Evolutionary conservation across 2,888 invertebrate genomes (phyloP).

Genomic region (Coelogynopora nodosa): DNA sequence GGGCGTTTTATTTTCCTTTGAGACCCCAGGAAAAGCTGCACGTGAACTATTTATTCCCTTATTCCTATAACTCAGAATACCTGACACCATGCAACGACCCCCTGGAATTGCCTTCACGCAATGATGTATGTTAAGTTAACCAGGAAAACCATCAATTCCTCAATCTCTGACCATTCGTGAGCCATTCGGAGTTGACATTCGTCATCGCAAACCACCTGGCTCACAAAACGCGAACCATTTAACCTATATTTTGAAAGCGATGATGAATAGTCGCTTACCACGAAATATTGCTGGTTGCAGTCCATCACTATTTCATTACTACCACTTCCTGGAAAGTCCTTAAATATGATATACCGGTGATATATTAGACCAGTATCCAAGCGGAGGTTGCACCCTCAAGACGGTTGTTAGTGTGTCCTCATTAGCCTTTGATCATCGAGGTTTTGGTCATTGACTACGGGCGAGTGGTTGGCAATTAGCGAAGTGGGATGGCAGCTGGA

Average conservation of each 20-base stretch:
- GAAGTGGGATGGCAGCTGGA: not conserved
- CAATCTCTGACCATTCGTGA: not conserved
- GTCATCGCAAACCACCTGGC: not conserved
- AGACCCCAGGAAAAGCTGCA: no score
- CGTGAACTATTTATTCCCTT: no score
- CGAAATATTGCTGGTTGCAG: not conserved
- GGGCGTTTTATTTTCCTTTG: no score
- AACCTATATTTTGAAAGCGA: not conserved
- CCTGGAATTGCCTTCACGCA: no score
- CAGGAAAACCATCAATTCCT: not conserved
- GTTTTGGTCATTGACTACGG: not conserved
- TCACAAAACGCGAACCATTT: not conserved
- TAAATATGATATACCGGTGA: no score
- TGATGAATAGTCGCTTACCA: not conserved
- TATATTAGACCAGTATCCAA: not conserved
- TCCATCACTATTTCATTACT: no score
- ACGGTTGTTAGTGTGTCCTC: not conserved
- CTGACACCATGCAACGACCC: no score
- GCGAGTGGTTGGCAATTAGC: not conserved
- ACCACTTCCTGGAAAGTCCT: no score
- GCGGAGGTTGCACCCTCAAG: not conserved
- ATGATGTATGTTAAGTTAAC: no score
- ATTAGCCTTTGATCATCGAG: not conserved
- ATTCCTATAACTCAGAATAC: no score
- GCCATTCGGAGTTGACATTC: not conserved